Evolutionary conservation across 2,113 vertebrate species (phyloP).

Genomic region (Peromyscus leucopus): DNA sequence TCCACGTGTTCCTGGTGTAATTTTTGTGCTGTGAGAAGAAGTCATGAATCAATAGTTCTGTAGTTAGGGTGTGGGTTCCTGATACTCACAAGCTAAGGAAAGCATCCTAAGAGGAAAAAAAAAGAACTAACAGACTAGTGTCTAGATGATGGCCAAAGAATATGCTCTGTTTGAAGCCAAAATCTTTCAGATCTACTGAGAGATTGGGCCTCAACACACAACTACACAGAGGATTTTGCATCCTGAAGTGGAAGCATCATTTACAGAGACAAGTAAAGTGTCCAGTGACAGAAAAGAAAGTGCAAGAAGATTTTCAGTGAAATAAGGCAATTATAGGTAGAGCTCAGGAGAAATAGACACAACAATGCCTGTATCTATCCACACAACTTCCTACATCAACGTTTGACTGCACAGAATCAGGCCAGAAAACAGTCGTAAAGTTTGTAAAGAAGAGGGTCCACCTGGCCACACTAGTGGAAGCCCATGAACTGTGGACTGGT

Average conservation of each 20-base stretch:
- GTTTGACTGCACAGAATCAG: background rate
- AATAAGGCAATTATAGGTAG: background rate
- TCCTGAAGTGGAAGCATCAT: background rate
- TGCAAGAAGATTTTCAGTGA: background rate
- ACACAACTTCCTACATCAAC: background rate
- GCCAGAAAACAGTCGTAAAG: background rate
- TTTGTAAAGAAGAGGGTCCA: background rate
- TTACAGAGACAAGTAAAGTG: background rate
- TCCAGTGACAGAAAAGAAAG: background rate
- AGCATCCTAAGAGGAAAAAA: background rate
- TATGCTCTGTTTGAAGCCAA: background rate
- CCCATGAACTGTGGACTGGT: too few relatives aligned
- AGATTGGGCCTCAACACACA: background rate
- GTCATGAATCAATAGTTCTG: fast-evolving
- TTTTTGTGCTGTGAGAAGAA: background rate
- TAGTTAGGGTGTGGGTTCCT: background rate
- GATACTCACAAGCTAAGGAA: background rate
- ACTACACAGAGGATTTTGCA: background rate
- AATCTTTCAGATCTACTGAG: background rate
- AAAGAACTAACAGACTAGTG: background rate
- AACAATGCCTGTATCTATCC: background rate
- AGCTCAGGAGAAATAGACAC: background rate
- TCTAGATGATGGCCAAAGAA: background rate
- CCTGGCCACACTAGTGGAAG: too few relatives aligned
- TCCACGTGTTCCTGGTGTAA: fast-evolving